Evolutionary conservation across 2,797 vertebrate species (phyloP), one percentile per base, ranked within the genome.

Genomic region (Urosaurus nigricauda): DNA sequence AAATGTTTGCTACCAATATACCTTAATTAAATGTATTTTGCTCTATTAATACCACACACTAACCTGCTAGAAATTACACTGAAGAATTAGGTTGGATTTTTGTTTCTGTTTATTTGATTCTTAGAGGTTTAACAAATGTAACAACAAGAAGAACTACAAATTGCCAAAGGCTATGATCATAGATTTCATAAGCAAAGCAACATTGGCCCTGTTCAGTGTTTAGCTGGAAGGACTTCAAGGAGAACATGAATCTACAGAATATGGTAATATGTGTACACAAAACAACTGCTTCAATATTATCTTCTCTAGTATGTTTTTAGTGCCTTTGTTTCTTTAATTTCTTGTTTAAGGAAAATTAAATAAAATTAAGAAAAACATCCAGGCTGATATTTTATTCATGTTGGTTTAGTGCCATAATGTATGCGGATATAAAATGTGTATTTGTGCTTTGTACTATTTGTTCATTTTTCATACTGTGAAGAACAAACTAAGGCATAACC

Each of bases 171-270:
- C 86, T 89, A 87, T 87, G 91, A 91, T 94, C 82, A 87, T 92
- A 92, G 68, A 37, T 88, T 94, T 90, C 82, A 88, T 82, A 93
- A 94, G 21, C 60, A 91, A 89, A 92, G 51, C 85, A 81, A 75
- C 11, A 17, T 0, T 90, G 83, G 65, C 65, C 4, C 0, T 93
- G 21, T 89, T 93, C 6, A 1, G 60, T 90, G 81, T 8, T 88
- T 51, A 1, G 47, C 92, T 79, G 77, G 90, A 92, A 79, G 90
- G 89, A 70, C 74, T 87, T 71, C 87, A 58, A 87, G 77, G 92
- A 60, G 84, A 85, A 92, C 92, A 89, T 77, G 5, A 12, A 29
- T 40, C 26, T 84, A 17, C 29, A 82, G 40, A 87, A 1, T 7
- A 88, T 75, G 37, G 86, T 88, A 77, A 81, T 91, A 70, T 85